Evolutionary conservation across 2,113 vertebrate genomes (phyloP).

Genomic region (Coracopsis vasa): DNA sequence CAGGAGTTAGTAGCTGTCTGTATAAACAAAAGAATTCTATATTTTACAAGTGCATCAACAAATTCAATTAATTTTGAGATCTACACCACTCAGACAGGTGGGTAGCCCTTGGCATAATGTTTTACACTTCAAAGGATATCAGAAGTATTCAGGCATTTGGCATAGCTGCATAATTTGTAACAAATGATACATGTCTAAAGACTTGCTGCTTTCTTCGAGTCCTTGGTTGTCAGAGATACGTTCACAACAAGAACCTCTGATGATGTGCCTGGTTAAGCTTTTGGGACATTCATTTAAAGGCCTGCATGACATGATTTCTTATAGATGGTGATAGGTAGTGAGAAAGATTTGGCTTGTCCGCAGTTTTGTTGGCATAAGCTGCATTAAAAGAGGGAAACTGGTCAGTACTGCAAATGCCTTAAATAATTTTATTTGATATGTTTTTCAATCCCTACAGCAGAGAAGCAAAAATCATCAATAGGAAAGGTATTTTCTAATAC

Average conservation of each 20-base stretch:
- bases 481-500: not conserved
- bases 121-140: not conserved
- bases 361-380: not conserved
- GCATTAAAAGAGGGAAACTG: not conserved
- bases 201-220: not conserved
- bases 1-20: not conserved
- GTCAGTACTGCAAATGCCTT: not conserved
- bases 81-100: not conserved
- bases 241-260: not conserved
- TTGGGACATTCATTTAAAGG: not conserved
- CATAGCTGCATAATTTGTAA: not conserved
- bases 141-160: not conserved
- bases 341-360: not conserved
- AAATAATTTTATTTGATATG: not conserved
- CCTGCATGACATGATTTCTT: not conserved
- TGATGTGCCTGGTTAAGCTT: not conserved
- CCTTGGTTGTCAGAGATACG: not conserved
- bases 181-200: not conserved
- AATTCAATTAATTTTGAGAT: not conserved
- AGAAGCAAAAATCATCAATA: not conserved
- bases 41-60: not conserved
- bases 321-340: not conserved
- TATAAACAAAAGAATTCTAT: not conserved
- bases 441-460: not conserved
- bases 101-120: not conserved